Conservation (phyloP, 2,113 vertebrate species). For the Cricetomys ansorgei region DNA sequence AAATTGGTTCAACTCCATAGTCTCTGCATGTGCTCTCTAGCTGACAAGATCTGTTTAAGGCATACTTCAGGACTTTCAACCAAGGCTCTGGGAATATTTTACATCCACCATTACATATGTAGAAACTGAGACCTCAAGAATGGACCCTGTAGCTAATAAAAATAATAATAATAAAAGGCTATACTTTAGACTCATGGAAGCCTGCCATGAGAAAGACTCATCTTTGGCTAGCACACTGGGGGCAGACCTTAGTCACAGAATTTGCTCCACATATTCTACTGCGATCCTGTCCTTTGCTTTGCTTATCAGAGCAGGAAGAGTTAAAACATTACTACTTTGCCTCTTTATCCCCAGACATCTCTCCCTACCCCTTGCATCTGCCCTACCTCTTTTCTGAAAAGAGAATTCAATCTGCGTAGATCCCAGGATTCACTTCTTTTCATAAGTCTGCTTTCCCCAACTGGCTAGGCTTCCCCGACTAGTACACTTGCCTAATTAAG, state of each 20-base stretch:
- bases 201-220: neutral
- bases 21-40: neutral
- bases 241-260: neutral
- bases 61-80: neutral
- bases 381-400: constrained; percentile 11
- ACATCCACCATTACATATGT: neutral
- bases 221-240: neutral
- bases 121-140: neutral
- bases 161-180: neutral
- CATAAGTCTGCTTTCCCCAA: neutral
- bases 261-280: neutral
- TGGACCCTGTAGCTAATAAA: neutral
- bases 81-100: neutral
- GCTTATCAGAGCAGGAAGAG: neutral
- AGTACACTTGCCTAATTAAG: constrained; percentile 31
- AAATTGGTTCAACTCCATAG: neutral
- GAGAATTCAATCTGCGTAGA: neutral
- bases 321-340: neutral
- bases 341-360: neutral
- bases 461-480: constrained; percentile 1
- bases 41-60: neutral
- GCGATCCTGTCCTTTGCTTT: neutral
- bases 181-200: neutral
- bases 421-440: neutral
- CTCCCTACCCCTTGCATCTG: neutral